Percentiles rank a stretch among this genome's conserved stretches.
Conservation (phyloP, 2,888 invertebrate genomes). For the Fragum sueziense region DNA sequence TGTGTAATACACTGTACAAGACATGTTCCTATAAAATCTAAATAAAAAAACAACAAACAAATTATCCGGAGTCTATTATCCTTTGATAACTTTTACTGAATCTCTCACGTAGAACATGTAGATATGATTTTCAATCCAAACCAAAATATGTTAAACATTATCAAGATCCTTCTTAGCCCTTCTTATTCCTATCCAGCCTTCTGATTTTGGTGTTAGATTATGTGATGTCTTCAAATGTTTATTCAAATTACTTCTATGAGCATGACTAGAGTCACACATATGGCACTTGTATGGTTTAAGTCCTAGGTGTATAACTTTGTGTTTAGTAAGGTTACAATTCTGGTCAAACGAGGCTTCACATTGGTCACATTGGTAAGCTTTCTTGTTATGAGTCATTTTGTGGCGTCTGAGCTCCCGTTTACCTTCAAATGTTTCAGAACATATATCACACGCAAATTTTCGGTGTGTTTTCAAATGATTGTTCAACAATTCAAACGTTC, state of each 20-base stretch:
- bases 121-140: too few relatives aligned
- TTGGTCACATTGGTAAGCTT: slow-evolving; percentile 2
- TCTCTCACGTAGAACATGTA: too few relatives aligned
- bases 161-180: too few relatives aligned
- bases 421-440: background rate
- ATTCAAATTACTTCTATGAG: slow-evolving; percentile 8
- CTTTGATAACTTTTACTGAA: too few relatives aligned
- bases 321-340: slow-evolving; percentile 12
- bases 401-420: background rate
- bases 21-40: too few relatives aligned
- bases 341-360: background rate
- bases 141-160: too few relatives aligned
- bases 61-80: too few relatives aligned
- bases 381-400: background rate
- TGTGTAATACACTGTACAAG: too few relatives aligned
- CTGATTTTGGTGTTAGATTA: background rate
- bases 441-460: background rate
- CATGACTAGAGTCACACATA: background rate
- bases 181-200: too few relatives aligned
- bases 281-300: background rate
- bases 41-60: too few relatives aligned
- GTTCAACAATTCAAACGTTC: too few relatives aligned
- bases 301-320: slow-evolving; percentile 6
- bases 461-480: background rate
- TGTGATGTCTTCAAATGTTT: slow-evolving; percentile 5